Conservation (phyloP, 2,113 vertebrate species). For the Leucoraja erinaceus region DNA sequence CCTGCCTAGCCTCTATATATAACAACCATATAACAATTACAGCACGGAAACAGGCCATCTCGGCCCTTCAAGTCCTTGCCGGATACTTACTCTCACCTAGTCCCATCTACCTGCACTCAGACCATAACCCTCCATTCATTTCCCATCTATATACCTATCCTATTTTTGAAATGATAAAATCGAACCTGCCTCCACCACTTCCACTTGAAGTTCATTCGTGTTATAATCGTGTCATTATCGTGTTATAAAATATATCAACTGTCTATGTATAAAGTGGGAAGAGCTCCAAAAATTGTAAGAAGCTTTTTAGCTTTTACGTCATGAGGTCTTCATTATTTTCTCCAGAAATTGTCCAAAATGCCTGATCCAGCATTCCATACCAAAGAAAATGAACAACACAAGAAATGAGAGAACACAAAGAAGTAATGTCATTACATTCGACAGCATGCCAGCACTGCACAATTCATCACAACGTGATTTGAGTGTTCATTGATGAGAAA, state of each 20-base stretch:
- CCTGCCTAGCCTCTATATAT: constrained; percentile 34
- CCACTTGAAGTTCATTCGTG: too few relatives aligned
- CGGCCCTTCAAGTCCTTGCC: too few relatives aligned
- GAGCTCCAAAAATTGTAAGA: constrained; percentile 43
- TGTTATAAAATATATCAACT: constrained; percentile 46
- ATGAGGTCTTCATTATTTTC: constrained; percentile 37
- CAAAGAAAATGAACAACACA: constrained; percentile 41
- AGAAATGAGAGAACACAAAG: constrained; percentile 43
- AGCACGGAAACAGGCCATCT: too few relatives aligned
- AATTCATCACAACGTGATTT: constrained; percentile 44
- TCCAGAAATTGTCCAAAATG: constrained; percentile 44
- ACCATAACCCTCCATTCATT: too few relatives aligned
- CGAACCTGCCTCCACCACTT: too few relatives aligned
- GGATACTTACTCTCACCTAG: too few relatives aligned
- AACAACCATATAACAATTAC: too few relatives aligned
- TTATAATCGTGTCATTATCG: too few relatives aligned
- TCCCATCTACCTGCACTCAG: too few relatives aligned
- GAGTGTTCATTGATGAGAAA: constrained; percentile 60
- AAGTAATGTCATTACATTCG: constrained; percentile 55
- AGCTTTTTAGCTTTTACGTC: constrained; percentile 32
- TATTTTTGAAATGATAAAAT: too few relatives aligned
- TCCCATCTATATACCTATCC: too few relatives aligned
- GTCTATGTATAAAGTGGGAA: constrained; percentile 41
- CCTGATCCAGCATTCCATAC: constrained; percentile 38
- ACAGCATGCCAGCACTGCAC: constrained; percentile 49